Conservation (phyloP, 2,797 vertebrate species). For the Spinus olivaceus region DNA sequence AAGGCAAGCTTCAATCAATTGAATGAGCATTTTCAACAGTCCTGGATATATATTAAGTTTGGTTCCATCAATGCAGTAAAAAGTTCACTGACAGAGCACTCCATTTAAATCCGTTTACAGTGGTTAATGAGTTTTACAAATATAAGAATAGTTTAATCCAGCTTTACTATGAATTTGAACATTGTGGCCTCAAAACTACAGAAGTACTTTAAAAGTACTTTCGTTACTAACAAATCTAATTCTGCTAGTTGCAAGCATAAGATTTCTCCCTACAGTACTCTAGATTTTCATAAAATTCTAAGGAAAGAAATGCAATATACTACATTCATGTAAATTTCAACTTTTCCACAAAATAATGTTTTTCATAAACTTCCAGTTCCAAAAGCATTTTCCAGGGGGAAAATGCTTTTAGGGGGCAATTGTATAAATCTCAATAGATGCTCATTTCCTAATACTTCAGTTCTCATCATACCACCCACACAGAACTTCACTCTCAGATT, state of each 20-base stretch:
- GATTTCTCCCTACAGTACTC: neutral
- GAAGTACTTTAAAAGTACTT: neutral
- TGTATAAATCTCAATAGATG: neutral
- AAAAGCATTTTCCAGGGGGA: neutral
- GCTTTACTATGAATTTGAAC: neutral
- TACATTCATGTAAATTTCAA: neutral
- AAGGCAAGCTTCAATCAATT: neutral
- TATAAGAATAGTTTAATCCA: neutral
- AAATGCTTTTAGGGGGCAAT: neutral
- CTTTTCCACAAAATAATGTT: neutral
- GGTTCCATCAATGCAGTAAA: neutral
- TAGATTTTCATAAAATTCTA: neutral
- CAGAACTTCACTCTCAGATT: neutral
- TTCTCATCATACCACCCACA: neutral
- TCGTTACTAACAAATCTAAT: neutral
- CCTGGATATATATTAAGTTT: neutral
- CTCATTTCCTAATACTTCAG: neutral
- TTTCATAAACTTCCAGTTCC: neutral
- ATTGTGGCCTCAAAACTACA: neutral
- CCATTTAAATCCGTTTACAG: neutral
- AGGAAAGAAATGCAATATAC: neutral
- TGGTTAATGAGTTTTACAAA: constrained; percentile 17
- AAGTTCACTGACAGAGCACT: neutral
- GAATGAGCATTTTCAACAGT: constrained; percentile 8
- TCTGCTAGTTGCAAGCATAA: neutral